A percentile compares a stretch with the other conserved stretches of the same genome.
These are phyloP conservation scores for Neosilurus mollespiculum DNA, from an alignment of 2,797 vertebrate genomes.

Conservation along the genomic window DNA sequence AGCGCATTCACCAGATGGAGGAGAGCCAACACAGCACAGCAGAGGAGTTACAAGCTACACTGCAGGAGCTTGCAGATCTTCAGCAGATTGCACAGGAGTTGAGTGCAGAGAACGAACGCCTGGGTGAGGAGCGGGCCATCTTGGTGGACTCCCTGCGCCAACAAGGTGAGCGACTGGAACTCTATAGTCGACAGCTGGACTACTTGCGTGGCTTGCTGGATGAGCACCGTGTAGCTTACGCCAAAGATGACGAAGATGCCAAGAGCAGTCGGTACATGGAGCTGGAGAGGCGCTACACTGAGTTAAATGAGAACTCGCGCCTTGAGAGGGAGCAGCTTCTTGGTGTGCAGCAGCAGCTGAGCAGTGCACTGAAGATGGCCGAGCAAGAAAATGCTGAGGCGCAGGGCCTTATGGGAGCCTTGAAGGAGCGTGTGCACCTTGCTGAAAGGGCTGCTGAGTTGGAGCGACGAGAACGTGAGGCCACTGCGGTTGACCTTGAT, in stretches of 20 bases:
- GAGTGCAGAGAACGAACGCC: conserved; percentile 82
- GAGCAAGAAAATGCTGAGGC: conserved; percentile 87
- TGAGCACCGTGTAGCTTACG: conserved; percentile 79
- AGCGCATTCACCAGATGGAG: conserved; percentile 88
- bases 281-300: conserved; percentile 82
- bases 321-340: conserved; percentile 86
- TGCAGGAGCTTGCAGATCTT: conserved; percentile 84
- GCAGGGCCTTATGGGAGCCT: conserved; percentile 80
- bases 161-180: conserved; percentile 82
- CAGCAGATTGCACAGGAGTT: conserved; percentile 87
- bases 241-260: conserved; percentile 79
- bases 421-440: conserved; percentile 84
- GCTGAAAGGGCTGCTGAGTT: conserved; percentile 81
- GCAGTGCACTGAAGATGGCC: conserved; percentile 85
- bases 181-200: conserved; percentile 80
- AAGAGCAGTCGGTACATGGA: conserved; percentile 85
- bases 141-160: conserved; percentile 86
- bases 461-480: conserved; percentile 77
- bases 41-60: conserved; percentile 85
- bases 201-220: conserved; percentile 84
- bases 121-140: conserved; percentile 84
- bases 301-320: conserved; percentile 79
- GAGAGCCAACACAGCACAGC: conserved; percentile 87
- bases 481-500: conserved; percentile 73
- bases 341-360: conserved; percentile 86